Evolutionary conservation across 2,797 vertebrate species (phyloP), one percentile per base, ranked within the genome.

Genomic region (Xerus rutilus): DNA sequence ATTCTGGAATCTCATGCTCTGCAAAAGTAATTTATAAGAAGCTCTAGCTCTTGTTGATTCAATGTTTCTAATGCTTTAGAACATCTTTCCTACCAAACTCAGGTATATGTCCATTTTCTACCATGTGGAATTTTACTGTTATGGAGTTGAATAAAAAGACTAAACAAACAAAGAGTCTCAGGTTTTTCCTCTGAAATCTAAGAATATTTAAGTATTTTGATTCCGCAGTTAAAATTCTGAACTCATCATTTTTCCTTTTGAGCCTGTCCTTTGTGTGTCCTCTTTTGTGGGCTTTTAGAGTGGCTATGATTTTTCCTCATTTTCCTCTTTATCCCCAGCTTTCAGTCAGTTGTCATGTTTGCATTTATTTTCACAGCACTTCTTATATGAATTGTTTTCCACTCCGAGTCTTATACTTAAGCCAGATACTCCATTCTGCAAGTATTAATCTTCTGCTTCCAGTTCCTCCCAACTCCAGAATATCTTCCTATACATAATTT

Each of bases 1-100:
- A 77, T 93, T 43, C 21, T 92, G n/a, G 21, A 17, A 39, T 67
- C 17, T 28, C 32, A 49, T 70, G 5, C 65, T 89, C 49, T 70
- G 52, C 15, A 89, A 76, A 92, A 82, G 49, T 84, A 65, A 45
- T 74, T 70, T 88, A 25, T 23, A 72, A 94, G 28, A 65, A 93
- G 49, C 54, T 82, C 18, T 65, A 91, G 52, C 14, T 12, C 30
- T 25, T 35, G n/a, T 57, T 17, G 43, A 35, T 79, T 45, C 25
- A 20, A 35, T 10, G 72, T 14, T 69, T 86, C 47, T 64, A 78
- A 76, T 78, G 30, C 45, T 82, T 87, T 9, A 69, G 57, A 85
- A 78, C 17, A 59, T 73, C 43, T 64, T 81, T 18, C 76, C 77
- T 54, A 86, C 11, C 14, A 86, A 59, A 52, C 17, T 77, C 18